A percentile compares a stretch with the other conserved stretches of the same genome.
Conservation (phyloP, 2,797 vertebrate species). For the Corythornis leucogaster region DNA sequence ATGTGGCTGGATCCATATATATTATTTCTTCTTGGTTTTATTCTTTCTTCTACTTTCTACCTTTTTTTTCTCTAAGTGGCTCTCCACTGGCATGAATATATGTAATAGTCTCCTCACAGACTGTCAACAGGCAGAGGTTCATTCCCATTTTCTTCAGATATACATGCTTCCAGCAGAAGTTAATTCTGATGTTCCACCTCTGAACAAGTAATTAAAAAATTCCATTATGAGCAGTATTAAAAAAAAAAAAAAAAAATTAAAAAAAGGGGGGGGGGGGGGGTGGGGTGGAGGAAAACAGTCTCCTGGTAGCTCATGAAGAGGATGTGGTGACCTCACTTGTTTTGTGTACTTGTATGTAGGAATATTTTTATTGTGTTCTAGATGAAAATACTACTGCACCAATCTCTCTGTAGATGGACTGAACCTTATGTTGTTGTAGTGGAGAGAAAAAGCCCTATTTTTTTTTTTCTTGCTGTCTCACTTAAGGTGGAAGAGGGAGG, state of each 20-base stretch:
- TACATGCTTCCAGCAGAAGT: slow-evolving; percentile 47
- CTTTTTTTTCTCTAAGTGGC: slow-evolving; percentile 11
- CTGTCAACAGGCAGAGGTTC: slow-evolving; percentile 47
- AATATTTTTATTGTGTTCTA: slow-evolving; percentile 45
- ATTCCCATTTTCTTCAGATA: slow-evolving; percentile 46
- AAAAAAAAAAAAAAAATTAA: neutral
- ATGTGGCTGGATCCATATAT: slow-evolving; percentile 63
- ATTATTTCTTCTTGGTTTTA: slow-evolving; percentile 32
- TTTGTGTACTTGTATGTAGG: slow-evolving; percentile 48
- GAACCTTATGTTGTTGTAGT: slow-evolving; percentile 34
- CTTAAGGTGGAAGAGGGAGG: neutral
- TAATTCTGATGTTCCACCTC: slow-evolving; percentile 17
- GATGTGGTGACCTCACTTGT: slow-evolving; percentile 52
- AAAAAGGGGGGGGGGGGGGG: no score
- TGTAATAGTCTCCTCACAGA: slow-evolving; percentile 23
- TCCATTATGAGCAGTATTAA: neutral
- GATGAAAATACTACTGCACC: slow-evolving; percentile 45
- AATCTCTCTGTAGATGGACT: slow-evolving; percentile 31
- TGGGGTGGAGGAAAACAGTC: neutral
- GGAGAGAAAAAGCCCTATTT: slow-evolving; percentile 21
- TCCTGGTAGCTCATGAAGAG: slow-evolving; percentile 61
- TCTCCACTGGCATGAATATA: slow-evolving; percentile 49
- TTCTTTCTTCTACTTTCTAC: neutral
- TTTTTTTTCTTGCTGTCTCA: slow-evolving; percentile 31
- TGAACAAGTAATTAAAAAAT: slow-evolving; percentile 12